Evolutionary conservation across 2,797 vertebrate species (phyloP), one percentile per base, ranked within the genome.

Genomic region (Cuculus canorus): DNA sequence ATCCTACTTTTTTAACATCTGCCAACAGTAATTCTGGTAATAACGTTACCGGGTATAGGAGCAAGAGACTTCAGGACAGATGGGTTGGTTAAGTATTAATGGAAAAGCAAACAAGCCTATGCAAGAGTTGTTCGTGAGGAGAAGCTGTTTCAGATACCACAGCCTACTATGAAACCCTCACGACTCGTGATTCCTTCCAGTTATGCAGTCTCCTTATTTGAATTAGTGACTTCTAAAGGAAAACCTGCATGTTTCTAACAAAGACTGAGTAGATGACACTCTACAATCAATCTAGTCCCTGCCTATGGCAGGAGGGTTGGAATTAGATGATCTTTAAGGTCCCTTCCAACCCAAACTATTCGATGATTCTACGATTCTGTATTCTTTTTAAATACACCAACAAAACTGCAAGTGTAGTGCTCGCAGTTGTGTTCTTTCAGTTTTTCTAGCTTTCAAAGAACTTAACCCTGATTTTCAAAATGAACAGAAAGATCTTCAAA

Each of bases 381-480:
- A 2, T 45, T 72, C 24, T 30, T 91, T 90, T 72, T 22, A 82
- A 50, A 85, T 17, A 27, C 22, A 48, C 7, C 21, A 81, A 61
- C 53, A 65, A 70, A 87, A 84, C 13, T 70, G 75, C 53, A 66
- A 82, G 27, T 1, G 3, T 0, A 2, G 10, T 79, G 33, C 15
- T 76, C 79, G 43, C 0, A 0, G 27, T n/a, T 47, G 18, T 17
- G 12, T 2, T 63, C 10, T 69, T 82, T 48, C 84, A 2, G 3
- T 53, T 93, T 65, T 33, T 60, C 27, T 21, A 13, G 13, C 18
- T 91, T 84, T 59, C 43, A 80, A 69, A 63, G 13, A 63, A 71
- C 17, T 70, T 75, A 48, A 82, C 13, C 11, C 24, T 77, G 21
- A 82, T 70, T 92, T 82, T 84, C 32, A 71, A 73, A 89, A 79